Conservation (phyloP, 2,797 vertebrate species). For the Erethizon dorsatum region DNA sequence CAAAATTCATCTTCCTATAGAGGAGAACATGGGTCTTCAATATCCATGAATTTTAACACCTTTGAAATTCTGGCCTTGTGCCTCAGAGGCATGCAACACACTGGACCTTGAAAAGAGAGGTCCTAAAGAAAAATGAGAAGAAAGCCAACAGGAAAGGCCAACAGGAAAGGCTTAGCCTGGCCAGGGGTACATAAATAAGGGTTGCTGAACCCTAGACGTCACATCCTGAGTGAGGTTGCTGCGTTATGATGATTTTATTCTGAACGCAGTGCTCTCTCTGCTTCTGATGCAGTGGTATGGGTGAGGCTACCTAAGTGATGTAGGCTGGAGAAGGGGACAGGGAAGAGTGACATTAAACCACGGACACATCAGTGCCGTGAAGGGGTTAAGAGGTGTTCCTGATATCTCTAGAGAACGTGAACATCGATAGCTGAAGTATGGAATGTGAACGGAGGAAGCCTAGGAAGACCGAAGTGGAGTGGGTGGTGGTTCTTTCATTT, state of each 20-base stretch:
- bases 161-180: slow-evolving; percentile 84
- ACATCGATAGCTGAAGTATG: slow-evolving; percentile 68
- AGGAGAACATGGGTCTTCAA: neutral
- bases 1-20: neutral
- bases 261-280: slow-evolving; percentile 80
- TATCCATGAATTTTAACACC: neutral
- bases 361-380: neutral
- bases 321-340: neutral
- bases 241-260: slow-evolving; percentile 86
- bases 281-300: slow-evolving; percentile 74
- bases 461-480: slow-evolving; percentile 72
- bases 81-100: neutral
- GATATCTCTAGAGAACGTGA: slow-evolving; percentile 50
- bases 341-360: neutral
- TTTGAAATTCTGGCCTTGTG: slow-evolving; percentile 11
- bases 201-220: slow-evolving; percentile 85
- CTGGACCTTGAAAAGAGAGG: slow-evolving; percentile 19
- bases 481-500: slow-evolving; percentile 64
- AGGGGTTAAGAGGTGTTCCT: slow-evolving; percentile 30
- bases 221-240: slow-evolving; percentile 82
- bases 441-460: slow-evolving; percentile 76
- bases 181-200: slow-evolving; percentile 65
- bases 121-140: slow-evolving; percentile 56
- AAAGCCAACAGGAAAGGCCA: slow-evolving; percentile 64
- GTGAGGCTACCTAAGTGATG: slow-evolving; percentile 15